These are phyloP conservation scores for Linnaemya tessellans DNA, from an alignment of 2,888 invertebrate species.

Conservation along the genomic window DNA sequence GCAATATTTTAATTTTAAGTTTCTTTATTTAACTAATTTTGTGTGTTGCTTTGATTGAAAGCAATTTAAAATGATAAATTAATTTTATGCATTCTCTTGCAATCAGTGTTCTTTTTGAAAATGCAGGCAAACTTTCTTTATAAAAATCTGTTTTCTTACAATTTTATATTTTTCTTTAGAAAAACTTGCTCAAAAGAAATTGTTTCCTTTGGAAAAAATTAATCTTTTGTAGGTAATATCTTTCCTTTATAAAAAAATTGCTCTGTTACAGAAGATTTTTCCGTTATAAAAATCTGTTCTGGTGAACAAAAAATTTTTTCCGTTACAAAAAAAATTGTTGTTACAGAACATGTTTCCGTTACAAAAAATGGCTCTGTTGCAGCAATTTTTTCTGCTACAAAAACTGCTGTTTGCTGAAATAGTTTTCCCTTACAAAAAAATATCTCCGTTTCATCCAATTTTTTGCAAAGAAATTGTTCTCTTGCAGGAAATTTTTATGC, in stretches of 20 bases:
- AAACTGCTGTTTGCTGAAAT: too few relatives aligned
- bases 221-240: too few relatives aligned
- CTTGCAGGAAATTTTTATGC: not conserved
- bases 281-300: not conserved
- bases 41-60: slow-evolving; percentile 1
- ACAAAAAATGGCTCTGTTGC: too few relatives aligned
- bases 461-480: not conserved
- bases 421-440: too few relatives aligned
- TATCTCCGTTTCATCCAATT: too few relatives aligned
- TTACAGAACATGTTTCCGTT: too few relatives aligned
- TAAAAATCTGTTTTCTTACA: not conserved
- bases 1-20: not conserved
- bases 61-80: slow-evolving; percentile 5
- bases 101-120: not conserved
- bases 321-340: not conserved
- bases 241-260: not conserved
- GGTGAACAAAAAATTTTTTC: too few relatives aligned
- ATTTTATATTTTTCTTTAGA: not conserved
- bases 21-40: not conserved
- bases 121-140: not conserved
- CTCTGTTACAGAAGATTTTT: not conserved
- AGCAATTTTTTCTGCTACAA: too few relatives aligned
- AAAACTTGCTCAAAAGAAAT: not conserved
- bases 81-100: not conserved
- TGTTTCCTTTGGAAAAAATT: not conserved